These are phyloP conservation scores for Fulica atra DNA, from an alignment of 2,113 vertebrate species.

Conservation along the genomic window DNA sequence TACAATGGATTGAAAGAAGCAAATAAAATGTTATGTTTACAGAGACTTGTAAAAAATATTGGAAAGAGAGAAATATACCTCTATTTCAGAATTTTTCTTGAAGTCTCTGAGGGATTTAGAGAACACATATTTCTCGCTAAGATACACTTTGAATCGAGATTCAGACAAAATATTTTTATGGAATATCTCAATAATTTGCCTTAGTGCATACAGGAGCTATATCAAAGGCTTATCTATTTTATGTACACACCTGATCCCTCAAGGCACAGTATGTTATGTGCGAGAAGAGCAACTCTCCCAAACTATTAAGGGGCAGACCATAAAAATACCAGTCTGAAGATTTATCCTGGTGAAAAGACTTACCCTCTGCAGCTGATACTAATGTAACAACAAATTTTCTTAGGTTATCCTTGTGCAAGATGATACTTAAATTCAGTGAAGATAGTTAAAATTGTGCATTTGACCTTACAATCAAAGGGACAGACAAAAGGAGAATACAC, in stretches of 20 bases:
- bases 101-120: neutral
- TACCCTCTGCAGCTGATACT: neutral
- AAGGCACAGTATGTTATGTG: neutral
- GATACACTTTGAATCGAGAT: neutral
- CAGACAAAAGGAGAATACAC: neutral
- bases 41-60: neutral
- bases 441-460: neutral
- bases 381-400: neutral
- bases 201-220: neutral
- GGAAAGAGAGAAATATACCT: neutral
- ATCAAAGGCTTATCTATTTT: neutral
- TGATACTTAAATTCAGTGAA: neutral
- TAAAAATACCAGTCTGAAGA: neutral
- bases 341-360: neutral
- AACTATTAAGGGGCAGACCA: neutral
- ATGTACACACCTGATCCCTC: neutral
- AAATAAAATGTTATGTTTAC: neutral
- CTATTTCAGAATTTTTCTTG: neutral
- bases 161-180: neutral
- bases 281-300: neutral
- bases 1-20: neutral
- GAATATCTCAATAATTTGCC: neutral
- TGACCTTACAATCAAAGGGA: neutral
- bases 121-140: neutral
- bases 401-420: neutral